These are phyloP conservation scores for Liposcelis brunnea DNA, from an alignment of 2,888 invertebrate species.

Conservation along the genomic window DNA sequence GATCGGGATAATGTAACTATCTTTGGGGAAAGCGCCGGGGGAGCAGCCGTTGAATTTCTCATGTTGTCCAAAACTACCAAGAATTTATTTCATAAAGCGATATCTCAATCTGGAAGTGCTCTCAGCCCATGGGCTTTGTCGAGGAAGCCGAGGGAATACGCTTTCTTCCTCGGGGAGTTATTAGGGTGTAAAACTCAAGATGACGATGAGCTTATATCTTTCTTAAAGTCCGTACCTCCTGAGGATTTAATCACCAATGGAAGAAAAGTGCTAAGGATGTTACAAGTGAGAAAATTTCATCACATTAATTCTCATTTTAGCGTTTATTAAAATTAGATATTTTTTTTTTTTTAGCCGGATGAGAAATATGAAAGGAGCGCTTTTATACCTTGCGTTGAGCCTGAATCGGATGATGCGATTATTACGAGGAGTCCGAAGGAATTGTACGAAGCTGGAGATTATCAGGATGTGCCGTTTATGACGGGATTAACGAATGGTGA, in stretches of 20 bases:
- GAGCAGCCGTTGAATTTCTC: conserved; percentile 51
- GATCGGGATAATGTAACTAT: conserved; percentile 51
- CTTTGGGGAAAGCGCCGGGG: conserved; percentile 64
- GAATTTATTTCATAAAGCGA: conserved; percentile 14
- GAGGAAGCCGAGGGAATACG: background rate
- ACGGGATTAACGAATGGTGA: too few relatives aligned
- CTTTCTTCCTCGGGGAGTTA: conserved; percentile 4
- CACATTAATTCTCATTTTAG: too few relatives aligned
- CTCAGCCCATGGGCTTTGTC: conserved; percentile 2
- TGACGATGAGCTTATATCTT: background rate
- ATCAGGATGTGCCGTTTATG: too few relatives aligned
- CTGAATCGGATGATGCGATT: too few relatives aligned
- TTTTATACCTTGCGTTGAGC: too few relatives aligned
- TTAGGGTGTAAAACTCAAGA: conserved; percentile 4
- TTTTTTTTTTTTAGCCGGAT: too few relatives aligned
- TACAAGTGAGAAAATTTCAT: too few relatives aligned
- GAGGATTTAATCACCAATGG: background rate
- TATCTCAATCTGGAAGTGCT: background rate
- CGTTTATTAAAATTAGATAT: too few relatives aligned
- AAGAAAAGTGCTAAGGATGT: too few relatives aligned
- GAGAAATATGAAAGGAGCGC: too few relatives aligned
- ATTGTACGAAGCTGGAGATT: too few relatives aligned
- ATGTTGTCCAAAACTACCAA: conserved; percentile 32
- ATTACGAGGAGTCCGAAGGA: too few relatives aligned
- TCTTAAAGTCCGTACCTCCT: background rate